Evolutionary conservation across 2,113 vertebrate species (phyloP).

Genomic region (Merops nubicus): DNA sequence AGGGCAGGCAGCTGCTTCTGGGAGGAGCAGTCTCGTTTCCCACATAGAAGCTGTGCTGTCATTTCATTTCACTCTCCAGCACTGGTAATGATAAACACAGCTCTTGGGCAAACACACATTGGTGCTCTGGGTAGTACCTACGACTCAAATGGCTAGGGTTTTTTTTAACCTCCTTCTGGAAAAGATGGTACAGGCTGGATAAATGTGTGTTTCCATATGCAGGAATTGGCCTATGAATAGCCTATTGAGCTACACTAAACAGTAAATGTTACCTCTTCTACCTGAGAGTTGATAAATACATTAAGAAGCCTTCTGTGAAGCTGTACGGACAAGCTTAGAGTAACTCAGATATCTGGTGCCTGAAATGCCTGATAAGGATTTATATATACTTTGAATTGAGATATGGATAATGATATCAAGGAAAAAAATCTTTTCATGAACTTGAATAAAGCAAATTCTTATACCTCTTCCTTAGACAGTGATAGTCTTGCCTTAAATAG

Average conservation of each 20-base stretch:
- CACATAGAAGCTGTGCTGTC: rapidly evolving
- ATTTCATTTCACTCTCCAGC: background rate
- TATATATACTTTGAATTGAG: background rate
- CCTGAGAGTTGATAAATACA: background rate
- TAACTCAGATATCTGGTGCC: background rate
- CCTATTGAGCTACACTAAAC: background rate
- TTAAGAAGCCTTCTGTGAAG: background rate
- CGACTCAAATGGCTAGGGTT: background rate
- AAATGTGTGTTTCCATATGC: background rate
- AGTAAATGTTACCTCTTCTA: background rate
- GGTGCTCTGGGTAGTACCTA: background rate
- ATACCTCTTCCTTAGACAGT: background rate
- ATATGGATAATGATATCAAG: background rate
- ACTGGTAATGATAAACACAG: background rate
- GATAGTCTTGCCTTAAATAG: background rate
- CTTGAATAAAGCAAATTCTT: background rate
- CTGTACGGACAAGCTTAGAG: background rate
- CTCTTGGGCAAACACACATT: background rate
- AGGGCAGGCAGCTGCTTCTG: background rate
- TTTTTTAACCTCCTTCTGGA: background rate
- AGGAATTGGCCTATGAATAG: background rate
- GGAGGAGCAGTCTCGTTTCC: background rate
- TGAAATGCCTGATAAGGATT: background rate
- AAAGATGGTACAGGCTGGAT: background rate
- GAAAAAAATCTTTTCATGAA: background rate